Base-by-base conservation (phyloP, 2,888 invertebrate genomes). In the Linnaemya vulpina region DNA sequence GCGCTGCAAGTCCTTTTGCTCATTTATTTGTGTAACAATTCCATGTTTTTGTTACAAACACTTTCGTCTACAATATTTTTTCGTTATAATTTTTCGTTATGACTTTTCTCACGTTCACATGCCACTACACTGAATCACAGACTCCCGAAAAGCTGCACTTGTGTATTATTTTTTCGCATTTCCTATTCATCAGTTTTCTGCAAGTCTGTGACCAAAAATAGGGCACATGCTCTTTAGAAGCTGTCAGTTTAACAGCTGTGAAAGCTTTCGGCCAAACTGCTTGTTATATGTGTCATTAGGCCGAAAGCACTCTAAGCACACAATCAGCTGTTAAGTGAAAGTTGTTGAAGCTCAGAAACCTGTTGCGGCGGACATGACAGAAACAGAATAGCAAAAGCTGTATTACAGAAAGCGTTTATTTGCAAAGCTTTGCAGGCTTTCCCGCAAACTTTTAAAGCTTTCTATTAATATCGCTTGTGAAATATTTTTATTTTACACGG, bases 21-120 rank as follows among this genome's bases (percentile, higher is more conserved):
- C 5, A 38, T 17, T 17, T 60, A 17, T 60, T 60, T 58, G 35
- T 58, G 7, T 60, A 51, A 25, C 0, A 25, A 4, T 38, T 46
- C 43, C 0, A 30, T 53, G 8, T 71, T 22, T 58, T 17, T 22
- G 8, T 55, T 35, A 22, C 30, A 15, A 75, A 46, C 20, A 63
- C 20, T 63, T 49, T 71, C 40, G 4, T n/a, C 49, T n/a, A n/a
- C 7, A 46, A 15, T 49, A 22, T 55, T 49, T 30, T 55, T 35
- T 30, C n/a, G 22, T 17, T 73, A 17, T 40, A 38, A 20, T 62
- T 62, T 51, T 40, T n/a, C n/a, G n/a, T n/a, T 49, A 86, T 83
- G 78, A 79, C 87, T 84, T 76, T 78, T 84, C 38, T 17, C 63
- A 82, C 74, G 78, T 83, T 87, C 86, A 84, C 78, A 87, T 68